Evolutionary conservation across 1,140 invertebrate genomes (phyloP), one percentile per base, ranked within the genome.

Genomic region (Brachionus paranguensis): DNA sequence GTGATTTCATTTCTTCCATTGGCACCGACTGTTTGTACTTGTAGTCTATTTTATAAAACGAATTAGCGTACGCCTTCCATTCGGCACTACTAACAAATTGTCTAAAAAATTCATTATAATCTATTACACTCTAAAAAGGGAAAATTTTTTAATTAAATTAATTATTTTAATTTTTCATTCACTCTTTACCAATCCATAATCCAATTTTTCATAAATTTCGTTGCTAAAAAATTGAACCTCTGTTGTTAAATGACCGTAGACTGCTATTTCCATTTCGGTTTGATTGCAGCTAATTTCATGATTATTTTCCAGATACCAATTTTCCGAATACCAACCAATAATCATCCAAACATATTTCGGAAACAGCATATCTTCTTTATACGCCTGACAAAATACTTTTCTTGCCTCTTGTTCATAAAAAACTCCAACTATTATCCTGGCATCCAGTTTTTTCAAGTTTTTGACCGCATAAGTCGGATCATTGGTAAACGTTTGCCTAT

Each of bases 241-340:
- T 0, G 97, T 99, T 0, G 97, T 99, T 14, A 99, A 90, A 89
- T 99, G 97, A 0, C 96, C 96, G 89, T 99, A 96, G 0, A 97
- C 95, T 0, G 97, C 97, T 84, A 92, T 91, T 60, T 88, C 87
- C 94, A 99, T 97, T 88, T 99, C 92, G 86, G 97, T 94, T 50
- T 92, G 91, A 0, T 95, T 97, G 88, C 98, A 99, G 84, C 95
- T 93, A 33, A 98, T 93, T 17, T 93, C 92, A 88, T 96, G 95
- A 70, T 95, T 93, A 84, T 95, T 92, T n/a, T 89, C 86, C 87
- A 95, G 94, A 88, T 96, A 99, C 97, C 97, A 99, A 87, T 98
- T 96, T 88, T 99, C 96, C 87, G 99, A 96, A 89, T 99, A 99
- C 97, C 97, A 99, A 55, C 96, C 97, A 87, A 99, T 99, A 89